Evolutionary conservation across 2,113 vertebrate species (phyloP), one percentile per base, ranked within the genome.

Genomic region (Periophthalmus modestus): DNA sequence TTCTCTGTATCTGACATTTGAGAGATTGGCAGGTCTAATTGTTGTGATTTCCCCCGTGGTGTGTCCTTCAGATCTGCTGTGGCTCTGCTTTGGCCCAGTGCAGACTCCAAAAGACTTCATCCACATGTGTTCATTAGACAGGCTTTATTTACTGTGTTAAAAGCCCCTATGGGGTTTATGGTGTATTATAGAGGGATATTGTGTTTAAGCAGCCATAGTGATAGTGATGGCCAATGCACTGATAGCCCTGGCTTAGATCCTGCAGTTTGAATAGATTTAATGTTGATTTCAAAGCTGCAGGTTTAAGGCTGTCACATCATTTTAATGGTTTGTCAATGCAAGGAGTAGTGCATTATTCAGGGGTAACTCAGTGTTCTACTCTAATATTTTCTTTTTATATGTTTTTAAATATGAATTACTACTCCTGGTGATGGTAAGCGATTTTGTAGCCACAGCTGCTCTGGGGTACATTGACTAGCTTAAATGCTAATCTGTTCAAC

Each of bases 11-110:
- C 72, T 88, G 82, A 74, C 88, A 83, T 82, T 89, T 77, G 59
- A 19, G 48, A 89, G 88, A 92, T 69, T 86, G 91, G 80, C 89
- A 84, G 82, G 80, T 89, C 73, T 88, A 90, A 89, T 91, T 89
- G 82, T 82, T 82, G 80, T 81, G 80, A 76, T 87, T 86, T 83
- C 76, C 82, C 73, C 9, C 7, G 77, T 14, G 68, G 72, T 52
- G 68, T 85, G 82, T 83, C 82, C 84, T 81, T 81, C 69, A 69
- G 73, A 76, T 81, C 48, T 7, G 67, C 68, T 66, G 68, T 66
- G 48, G 73, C 24, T 72, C 57, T 58, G 71, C 16, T 68, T 21
- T 12, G 81, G 73, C 73, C 63, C 6, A 10, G 36, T 9, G 46
- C 68, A 78, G 77, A 80, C 82, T 73, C 70, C 43, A 82, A 19